phyloP scores from a whole-genome alignment of 2,797 vertebrate genomes.

The Scomberomorus guttatus region DNA sequence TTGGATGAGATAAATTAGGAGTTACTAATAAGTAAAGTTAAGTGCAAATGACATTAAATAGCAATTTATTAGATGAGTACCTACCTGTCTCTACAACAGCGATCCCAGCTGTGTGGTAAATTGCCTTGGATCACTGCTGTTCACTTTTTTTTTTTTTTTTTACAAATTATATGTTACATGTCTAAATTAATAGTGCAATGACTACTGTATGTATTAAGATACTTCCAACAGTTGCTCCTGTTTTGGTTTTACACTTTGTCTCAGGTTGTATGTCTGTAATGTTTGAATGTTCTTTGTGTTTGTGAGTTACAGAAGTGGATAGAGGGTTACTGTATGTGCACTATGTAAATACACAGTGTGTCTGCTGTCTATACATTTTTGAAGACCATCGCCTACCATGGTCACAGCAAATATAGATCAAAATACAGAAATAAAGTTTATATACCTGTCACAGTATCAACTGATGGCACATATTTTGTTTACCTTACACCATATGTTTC shows the following conservation, averaged over 20 bases:
- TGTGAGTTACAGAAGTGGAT: background rate
- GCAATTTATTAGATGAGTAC: background rate
- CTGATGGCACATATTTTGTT: background rate
- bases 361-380: slow-evolving; percentile 8
- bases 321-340: no score
- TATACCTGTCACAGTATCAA: background rate
- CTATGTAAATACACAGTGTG: background rate
- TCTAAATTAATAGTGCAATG: background rate
- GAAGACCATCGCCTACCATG: background rate
- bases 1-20: background rate
- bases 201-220: background rate
- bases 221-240: no score
- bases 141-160: background rate
- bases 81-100: background rate
- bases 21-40: no score
- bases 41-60: background rate
- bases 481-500: background rate
- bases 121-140: background rate
- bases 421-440: background rate
- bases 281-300: background rate
- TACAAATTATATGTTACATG: no score
- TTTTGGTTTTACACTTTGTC: background rate
- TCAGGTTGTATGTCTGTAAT: background rate
- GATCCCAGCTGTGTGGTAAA: background rate
- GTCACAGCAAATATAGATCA: background rate